Conservation (phyloP, 2,797 vertebrate species). For the Chaunax sp. region DNA sequence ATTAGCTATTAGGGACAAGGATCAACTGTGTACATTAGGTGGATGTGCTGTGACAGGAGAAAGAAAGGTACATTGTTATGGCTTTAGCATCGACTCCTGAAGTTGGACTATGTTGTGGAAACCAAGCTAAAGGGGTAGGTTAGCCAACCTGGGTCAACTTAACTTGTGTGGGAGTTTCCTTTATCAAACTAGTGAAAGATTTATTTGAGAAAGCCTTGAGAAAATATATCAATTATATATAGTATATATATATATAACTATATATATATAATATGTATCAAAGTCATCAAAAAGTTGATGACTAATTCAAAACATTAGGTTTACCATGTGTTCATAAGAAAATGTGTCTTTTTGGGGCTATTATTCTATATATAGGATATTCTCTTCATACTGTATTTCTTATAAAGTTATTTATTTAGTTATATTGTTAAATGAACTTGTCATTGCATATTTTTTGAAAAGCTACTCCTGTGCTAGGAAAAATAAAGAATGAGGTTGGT, state of each 20-base stretch:
- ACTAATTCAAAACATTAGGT: slow-evolving; percentile 15
- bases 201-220: slow-evolving; percentile 4
- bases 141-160: not conserved
- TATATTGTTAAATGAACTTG: slow-evolving; percentile 52
- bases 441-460: slow-evolving; percentile 68
- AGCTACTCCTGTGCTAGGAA: slow-evolving; percentile 64
- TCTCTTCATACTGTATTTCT: slow-evolving; percentile 53
- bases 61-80: not conserved
- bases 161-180: slow-evolving; percentile 22
- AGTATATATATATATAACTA: too few species aligned
- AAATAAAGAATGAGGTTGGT: slow-evolving; percentile 70
- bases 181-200: not conserved
- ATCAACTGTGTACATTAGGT: not conserved
- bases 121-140: not conserved
- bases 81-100: not conserved
- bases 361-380: slow-evolving; percentile 20
- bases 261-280: too few species aligned
- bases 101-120: slow-evolving; percentile 16
- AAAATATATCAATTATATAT: too few species aligned
- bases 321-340: slow-evolving; percentile 25
- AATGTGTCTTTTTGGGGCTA: slow-evolving; percentile 32
- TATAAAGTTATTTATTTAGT: slow-evolving; percentile 70
- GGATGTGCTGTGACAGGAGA: not conserved
- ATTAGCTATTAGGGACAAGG: not conserved
- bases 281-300: slow-evolving; percentile 10